A percentile compares a stretch with the other conserved stretches of the same genome.
Conservation (phyloP, 2,797 vertebrate genomes). For the Lutjanus campechanus region DNA sequence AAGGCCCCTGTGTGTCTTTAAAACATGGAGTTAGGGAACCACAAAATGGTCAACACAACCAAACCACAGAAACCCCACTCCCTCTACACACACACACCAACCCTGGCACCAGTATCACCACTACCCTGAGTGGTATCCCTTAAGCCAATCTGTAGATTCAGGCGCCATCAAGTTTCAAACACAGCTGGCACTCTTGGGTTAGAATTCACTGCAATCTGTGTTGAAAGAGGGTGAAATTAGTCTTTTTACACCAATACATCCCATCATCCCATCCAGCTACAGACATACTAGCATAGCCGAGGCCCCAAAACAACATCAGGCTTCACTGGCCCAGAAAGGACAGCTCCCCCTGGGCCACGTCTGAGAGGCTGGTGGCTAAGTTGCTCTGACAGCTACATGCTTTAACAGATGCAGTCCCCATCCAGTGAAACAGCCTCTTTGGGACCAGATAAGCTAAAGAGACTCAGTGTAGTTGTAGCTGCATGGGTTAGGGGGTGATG, state of each 20-base stretch:
- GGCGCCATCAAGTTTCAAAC: constrained; percentile 54
- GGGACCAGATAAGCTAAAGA: constrained; percentile 67
- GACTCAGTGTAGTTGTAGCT: constrained; percentile 40
- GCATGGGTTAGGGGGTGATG: constrained; percentile 39
- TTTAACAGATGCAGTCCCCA: constrained; percentile 79
- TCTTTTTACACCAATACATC: constrained; percentile 58
- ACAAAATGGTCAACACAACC: constrained; percentile 76
- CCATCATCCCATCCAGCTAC: constrained; percentile 40
- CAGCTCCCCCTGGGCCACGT: constrained; percentile 76
- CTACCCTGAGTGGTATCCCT: constrained; percentile 42
- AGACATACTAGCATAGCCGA: constrained; percentile 45
- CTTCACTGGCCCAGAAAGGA: constrained; percentile 83
- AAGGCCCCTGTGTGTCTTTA: constrained; percentile 68
- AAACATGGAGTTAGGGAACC: constrained; percentile 76
- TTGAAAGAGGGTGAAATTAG: constrained; percentile 48
- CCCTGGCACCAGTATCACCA: constrained; percentile 42
- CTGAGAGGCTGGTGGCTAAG: constrained; percentile 78
- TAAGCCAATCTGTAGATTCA: constrained; percentile 48
- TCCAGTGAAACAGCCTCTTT: constrained; percentile 69
- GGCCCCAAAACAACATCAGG: constrained; percentile 74
- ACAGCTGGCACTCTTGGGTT: constrained; percentile 37
- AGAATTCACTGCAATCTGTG: constrained; percentile 42
- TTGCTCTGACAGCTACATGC: constrained; percentile 83
- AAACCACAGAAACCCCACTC: constrained; percentile 77
- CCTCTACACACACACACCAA: constrained; percentile 38